Evolutionary conservation across 1,140 invertebrate species (phyloP), one percentile per base, ranked within the genome.

Genomic region (Cylas formicarius): DNA sequence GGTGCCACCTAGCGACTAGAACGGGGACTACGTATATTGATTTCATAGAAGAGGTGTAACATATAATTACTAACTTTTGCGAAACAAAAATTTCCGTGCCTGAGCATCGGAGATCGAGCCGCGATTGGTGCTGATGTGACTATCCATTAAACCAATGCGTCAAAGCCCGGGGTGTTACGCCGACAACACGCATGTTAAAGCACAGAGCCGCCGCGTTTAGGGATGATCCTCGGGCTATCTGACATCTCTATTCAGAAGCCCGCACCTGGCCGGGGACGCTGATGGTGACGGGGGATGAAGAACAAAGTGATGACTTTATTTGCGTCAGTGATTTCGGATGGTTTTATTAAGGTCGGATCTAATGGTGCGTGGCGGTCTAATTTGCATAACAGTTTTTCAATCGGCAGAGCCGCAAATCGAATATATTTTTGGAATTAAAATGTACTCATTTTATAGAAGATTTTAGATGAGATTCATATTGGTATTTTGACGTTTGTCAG

Each of bases 201-300:
- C 29, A 28, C 45, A 48, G 14, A 43, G 21, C n/a, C 21, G 34
- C 32, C 21, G 38, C n/a, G 43, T 40, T n/a, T 42, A 48, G 32
- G 46, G 46, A 48, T 48, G 46, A 48, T 48, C 46, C 46, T 48
- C 42, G n/a, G n/a, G 38, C 42, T 48, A 48, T 48, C 46, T 48
- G 46, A 48, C 46, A 43, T 36, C 38, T 48, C 46, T 43, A 48
- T 48, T 48, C 46, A 48, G 24, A 42, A n/a, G 33, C 46, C 46
- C 46, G 39, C 46, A 48, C 46, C 46, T 48, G 46, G 46, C 32
- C 34, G 4, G 26, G 20, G 31, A 20, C 20, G 28, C 23, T 17
- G 9, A 21, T 27, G 33, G 27, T 7, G 39, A 33, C 3, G 21
- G 23, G 35, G 35, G 28, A 28, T 17, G 34, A 43, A 43, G 33